phyloP scores from a whole-genome alignment of 2,888 invertebrate species.

The Eupeodes luniger region DNA sequence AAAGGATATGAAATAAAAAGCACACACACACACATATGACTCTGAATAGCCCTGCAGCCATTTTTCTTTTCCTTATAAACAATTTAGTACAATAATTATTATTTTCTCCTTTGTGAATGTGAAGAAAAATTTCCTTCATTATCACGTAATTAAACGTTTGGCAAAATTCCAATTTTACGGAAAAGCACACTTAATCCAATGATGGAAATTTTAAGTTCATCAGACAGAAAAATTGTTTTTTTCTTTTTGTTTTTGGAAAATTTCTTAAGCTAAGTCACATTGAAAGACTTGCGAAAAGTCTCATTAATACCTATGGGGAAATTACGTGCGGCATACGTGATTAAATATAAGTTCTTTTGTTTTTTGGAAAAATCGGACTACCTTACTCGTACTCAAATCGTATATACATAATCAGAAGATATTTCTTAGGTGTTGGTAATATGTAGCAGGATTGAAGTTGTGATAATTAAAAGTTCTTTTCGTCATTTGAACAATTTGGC shows the following conservation, averaged over 20 bases:
- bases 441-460: neutral
- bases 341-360: conserved; percentile 3
- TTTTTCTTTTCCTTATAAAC: conserved; percentile 4
- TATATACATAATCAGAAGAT: too few relatives aligned
- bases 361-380: conserved; percentile 12
- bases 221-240: conserved; percentile 3
- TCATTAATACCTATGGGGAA: conserved; percentile 6
- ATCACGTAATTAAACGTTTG: conserved; percentile 49
- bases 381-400: neutral
- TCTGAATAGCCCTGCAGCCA: conserved; percentile 7
- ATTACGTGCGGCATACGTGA: conserved; percentile 42
- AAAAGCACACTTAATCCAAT: conserved; percentile 26
- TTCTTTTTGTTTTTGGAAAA: neutral
- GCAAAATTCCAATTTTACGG: conserved; percentile 14
- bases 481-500: conserved; percentile 15
- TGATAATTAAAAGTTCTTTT: conserved; percentile 45
- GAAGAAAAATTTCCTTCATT: conserved; percentile 36
- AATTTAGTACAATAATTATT: neutral
- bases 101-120: conserved; percentile 8
- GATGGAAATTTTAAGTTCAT: conserved; percentile 35
- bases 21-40: neutral
- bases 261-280: neutral
- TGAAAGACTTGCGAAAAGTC: neutral
- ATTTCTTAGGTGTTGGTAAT: neutral
- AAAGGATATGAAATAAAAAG: neutral